Percentiles rank a stretch among this genome's conserved stretches.
Evolutionary conservation across 2,113 vertebrate genomes (phyloP).

Genomic region (Periophthalmus modestus): DNA sequence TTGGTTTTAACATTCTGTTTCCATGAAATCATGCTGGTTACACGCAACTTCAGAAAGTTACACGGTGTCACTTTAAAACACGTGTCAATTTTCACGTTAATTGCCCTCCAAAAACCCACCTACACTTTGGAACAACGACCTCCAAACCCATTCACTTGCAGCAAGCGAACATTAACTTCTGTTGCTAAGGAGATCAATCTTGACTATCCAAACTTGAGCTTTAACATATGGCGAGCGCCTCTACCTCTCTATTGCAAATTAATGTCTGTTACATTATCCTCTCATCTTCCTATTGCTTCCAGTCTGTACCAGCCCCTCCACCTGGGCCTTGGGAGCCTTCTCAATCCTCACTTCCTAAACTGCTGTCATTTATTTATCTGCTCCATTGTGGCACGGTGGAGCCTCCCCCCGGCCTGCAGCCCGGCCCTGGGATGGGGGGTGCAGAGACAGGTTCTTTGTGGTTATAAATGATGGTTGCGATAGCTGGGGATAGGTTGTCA

Average conservation of each 20-base stretch:
- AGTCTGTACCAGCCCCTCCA: conserved; percentile 4
- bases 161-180: background rate
- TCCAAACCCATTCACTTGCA: background rate
- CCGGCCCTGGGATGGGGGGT: background rate
- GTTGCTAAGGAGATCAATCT: conserved; percentile 4
- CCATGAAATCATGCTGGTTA: no score
- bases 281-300: conserved; percentile 6
- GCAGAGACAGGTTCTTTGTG: conserved; percentile 34
- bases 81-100: background rate
- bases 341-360: conserved; percentile 27
- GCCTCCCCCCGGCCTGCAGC: background rate
- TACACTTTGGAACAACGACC: background rate
- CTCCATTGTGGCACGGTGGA: conserved; percentile 16
- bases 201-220: conserved; percentile 10
- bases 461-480: conserved; percentile 40
- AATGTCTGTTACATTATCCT: conserved; percentile 21
- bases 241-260: conserved; percentile 15
- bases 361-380: conserved; percentile 30
- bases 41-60: no score
- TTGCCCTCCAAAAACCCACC: background rate
- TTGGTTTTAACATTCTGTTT: no score
- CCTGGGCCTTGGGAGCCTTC: background rate
- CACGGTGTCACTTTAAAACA: no score
- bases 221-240: conserved; percentile 13
- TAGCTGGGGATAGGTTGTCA: conserved; percentile 29